These are phyloP conservation scores for Eurytoma adleriae DNA, from an alignment of 2,888 invertebrate species.

Conservation along the genomic window DNA sequence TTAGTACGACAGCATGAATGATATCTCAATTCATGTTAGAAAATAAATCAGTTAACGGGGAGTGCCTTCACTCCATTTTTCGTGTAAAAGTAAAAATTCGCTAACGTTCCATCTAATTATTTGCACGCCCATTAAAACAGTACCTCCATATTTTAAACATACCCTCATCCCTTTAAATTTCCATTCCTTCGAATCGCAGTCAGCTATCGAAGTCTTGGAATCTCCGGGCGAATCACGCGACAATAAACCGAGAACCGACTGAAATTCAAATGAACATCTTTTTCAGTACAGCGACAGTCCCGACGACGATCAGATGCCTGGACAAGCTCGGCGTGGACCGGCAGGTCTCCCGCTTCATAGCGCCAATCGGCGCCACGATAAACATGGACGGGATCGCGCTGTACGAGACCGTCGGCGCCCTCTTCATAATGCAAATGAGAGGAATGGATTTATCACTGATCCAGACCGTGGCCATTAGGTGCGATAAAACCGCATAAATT, in stretches of 20 bases:
- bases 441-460: conserved; percentile 89
- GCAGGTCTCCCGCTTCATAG: conserved; percentile 94
- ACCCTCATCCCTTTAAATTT: too few relatives aligned
- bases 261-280: conserved; percentile 6
- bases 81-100: too few relatives aligned
- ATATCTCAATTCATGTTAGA: too few relatives aligned
- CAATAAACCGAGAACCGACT: background rate
- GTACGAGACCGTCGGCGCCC: conserved; percentile 98
- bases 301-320: conserved; percentile 94
- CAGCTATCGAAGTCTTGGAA: background rate
- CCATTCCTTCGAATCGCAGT: too few relatives aligned
- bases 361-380: conserved; percentile 98
- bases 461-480: conserved; percentile 95
- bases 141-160: too few relatives aligned
- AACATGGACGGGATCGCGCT: conserved; percentile 99
- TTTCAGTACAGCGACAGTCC: conserved; percentile 93
- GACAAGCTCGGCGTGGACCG: conserved; percentile 95
- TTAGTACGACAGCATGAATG: too few relatives aligned
- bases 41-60: too few relatives aligned
- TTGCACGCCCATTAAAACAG: too few relatives aligned
- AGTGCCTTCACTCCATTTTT: too few relatives aligned
- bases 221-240: background rate
- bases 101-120: too few relatives aligned
- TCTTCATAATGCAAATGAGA: conserved; percentile 97
- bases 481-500: conserved; percentile 45